Conservation (phyloP, 1,140 invertebrate genomes). For the Zaprionus davidi region DNA sequence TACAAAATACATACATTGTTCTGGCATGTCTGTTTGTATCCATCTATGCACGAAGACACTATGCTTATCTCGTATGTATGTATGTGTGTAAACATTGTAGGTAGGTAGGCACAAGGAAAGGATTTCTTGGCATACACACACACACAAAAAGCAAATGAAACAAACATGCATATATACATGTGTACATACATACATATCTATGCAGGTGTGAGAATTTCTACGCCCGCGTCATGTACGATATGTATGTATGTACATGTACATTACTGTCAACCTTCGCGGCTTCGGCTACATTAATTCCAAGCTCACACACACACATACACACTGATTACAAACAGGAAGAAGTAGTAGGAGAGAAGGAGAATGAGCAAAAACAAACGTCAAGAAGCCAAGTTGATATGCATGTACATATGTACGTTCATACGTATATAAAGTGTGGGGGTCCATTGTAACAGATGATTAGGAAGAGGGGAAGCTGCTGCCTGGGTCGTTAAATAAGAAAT, state of each 20-base stretch:
- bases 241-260: no score
- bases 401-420: not conserved
- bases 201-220: no score
- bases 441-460: not conserved
- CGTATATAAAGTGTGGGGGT: conserved; percentile 9
- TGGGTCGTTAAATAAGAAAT: conserved; percentile 50
- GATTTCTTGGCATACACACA: not conserved
- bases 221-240: no score
- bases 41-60: no score
- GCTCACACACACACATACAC: conserved; percentile 8
- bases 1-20: not conserved
- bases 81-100: not conserved
- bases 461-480: conserved; percentile 6
- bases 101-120: not conserved
- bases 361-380: conserved; percentile 9
- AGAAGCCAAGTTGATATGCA: not conserved
- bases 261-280: not conserved
- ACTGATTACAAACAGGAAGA: conserved; percentile 22
- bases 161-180: conserved; percentile 1
- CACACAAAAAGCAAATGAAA: not conserved
- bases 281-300: not conserved
- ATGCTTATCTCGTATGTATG: not conserved
- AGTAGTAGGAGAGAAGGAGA: not conserved
- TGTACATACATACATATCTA: not conserved
- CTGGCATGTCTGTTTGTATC: no score